Conservation (phyloP, 2,113 vertebrate genomes). For the Toxotes chatareus region DNA sequence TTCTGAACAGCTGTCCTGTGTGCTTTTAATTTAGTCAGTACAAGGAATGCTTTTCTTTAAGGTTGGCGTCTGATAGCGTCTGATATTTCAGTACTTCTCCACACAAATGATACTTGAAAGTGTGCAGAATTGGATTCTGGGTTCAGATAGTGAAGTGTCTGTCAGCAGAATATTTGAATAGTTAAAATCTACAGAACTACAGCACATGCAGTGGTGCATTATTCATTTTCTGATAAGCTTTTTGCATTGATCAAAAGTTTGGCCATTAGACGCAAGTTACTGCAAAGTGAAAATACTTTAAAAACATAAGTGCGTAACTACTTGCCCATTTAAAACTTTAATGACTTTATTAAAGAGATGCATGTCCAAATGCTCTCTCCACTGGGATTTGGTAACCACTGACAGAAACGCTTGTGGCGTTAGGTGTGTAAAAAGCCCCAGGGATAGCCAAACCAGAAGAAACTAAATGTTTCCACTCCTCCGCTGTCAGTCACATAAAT, state of each 20-base stretch:
- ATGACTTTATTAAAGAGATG: conserved; percentile 6
- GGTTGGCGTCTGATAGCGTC: background rate
- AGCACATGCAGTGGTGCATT: background rate
- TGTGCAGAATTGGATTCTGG: background rate
- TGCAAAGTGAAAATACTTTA: background rate
- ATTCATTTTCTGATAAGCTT: background rate
- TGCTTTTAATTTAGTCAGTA: background rate
- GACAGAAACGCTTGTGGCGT: conserved; percentile 26
- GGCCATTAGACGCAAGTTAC: background rate
- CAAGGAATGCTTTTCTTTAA: background rate
- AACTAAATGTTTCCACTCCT: conserved; percentile 40
- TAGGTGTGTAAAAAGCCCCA: conserved; percentile 21
- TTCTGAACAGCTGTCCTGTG: background rate
- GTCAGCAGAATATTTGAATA: background rate
- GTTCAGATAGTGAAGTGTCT: background rate
- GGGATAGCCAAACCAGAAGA: conserved; percentile 28
- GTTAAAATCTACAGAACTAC: background rate
- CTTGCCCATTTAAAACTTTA: conserved; percentile 20
- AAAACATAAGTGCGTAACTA: background rate
- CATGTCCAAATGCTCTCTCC: background rate
- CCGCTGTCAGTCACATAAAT: conserved; percentile 60
- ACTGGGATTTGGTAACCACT: conserved; percentile 5
- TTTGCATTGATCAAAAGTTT: background rate
- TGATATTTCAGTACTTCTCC: background rate
- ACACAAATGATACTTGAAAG: background rate